Conservation (phyloP, 2,797 vertebrate genomes). For the Propithecus perrieri region DNA sequence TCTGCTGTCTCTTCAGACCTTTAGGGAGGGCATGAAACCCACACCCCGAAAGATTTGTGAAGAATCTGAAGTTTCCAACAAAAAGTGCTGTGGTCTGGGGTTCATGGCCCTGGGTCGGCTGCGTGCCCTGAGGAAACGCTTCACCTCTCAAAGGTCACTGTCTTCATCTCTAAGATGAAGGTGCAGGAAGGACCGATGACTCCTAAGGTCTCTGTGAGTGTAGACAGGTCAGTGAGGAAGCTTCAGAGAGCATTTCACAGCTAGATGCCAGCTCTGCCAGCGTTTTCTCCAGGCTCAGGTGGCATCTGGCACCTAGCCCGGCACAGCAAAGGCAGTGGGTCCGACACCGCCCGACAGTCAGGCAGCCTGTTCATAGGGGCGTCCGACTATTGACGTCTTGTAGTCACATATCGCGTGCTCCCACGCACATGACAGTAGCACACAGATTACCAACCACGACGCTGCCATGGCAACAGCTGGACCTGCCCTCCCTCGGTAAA, state of each 20-base stretch:
- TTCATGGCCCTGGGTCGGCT: not conserved
- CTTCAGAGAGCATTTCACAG: not conserved
- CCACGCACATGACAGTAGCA: not conserved
- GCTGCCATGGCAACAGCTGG: not conserved
- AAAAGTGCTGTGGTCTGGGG: not conserved
- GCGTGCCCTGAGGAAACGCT: not conserved
- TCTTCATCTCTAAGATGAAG: not conserved
- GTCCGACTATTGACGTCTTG: not conserved
- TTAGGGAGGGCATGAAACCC: not conserved
- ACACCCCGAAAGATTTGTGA: not conserved
- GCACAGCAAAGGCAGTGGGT: not conserved
- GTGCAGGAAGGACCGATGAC: not conserved
- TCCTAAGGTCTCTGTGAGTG: not conserved
- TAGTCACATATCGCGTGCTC: not conserved
- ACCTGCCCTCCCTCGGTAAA: not conserved
- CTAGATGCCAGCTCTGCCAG: not conserved
- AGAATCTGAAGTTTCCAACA: not conserved
- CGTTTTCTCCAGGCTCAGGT: not conserved
- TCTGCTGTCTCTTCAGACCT: not conserved
- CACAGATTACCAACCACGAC: not conserved
- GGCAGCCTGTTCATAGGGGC: not conserved
- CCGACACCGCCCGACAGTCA: not conserved
- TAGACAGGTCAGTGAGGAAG: not conserved
- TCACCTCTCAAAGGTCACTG: not conserved
- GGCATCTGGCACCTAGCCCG: not conserved